These are phyloP conservation scores for Alca torda DNA, from an alignment of 2,797 vertebrate genomes.

Conservation along the genomic window DNA sequence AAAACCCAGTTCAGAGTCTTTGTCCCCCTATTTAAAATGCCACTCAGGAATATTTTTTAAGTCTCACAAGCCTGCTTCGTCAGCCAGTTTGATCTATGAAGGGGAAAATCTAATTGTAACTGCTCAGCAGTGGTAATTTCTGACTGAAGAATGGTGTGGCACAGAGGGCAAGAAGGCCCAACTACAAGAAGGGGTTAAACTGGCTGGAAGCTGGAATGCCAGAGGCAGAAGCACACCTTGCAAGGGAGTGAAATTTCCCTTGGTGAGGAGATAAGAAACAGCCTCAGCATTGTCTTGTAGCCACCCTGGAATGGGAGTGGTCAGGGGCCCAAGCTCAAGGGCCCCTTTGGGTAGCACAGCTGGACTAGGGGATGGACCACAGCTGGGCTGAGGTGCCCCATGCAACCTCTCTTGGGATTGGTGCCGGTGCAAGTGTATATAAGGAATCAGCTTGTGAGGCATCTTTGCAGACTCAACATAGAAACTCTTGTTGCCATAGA, in stretches of 20 bases:
- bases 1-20: background rate
- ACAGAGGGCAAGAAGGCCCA: background rate
- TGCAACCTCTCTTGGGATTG: accelerated
- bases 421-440: accelerated
- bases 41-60: background rate
- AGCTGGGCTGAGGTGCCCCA: background rate
- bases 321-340: background rate
- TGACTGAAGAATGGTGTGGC: background rate
- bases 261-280: background rate
- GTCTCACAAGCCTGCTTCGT: background rate
- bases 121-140: background rate
- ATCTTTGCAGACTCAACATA: background rate
- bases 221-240: background rate
- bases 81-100: background rate
- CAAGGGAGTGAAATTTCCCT: background rate
- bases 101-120: background rate
- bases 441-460: background rate
- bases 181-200: background rate
- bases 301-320: background rate
- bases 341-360: background rate
- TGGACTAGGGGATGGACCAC: background rate
- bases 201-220: background rate
- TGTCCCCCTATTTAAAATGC: background rate
- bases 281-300: background rate
- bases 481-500: background rate